Evolutionary conservation across 2,888 invertebrate genomes (phyloP).

Genomic region (Dicranocentrus wangi): DNA sequence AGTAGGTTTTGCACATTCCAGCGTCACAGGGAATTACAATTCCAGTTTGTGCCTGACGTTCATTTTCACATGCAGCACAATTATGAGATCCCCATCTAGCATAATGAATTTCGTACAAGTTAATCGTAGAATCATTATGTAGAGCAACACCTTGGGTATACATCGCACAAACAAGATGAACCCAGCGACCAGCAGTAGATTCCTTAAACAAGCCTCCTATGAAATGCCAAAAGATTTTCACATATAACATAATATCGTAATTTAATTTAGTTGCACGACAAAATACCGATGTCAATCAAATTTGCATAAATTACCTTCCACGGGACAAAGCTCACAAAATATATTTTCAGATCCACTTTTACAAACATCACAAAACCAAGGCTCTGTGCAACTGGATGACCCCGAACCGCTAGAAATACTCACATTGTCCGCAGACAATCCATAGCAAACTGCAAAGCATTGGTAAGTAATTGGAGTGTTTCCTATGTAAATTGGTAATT

Average conservation of each 20-base stretch:
- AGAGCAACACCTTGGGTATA: constrained; percentile 98
- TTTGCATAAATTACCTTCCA: constrained; percentile 81
- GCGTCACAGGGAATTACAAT: constrained; percentile 98
- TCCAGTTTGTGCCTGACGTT: constrained; percentile 90
- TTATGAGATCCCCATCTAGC: constrained; percentile 95
- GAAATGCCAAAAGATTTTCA: constrained; percentile 66
- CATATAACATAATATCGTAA: too few relatives aligned
- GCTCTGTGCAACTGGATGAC: constrained; percentile 95
- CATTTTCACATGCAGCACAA: constrained; percentile 92
- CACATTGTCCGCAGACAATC: constrained; percentile 88
- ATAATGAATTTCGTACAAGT: constrained; percentile 98
- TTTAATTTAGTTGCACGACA: background rate
- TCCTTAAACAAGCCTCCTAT: constrained; percentile 93
- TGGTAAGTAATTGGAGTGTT: too few relatives aligned
- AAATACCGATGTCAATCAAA: too few relatives aligned
- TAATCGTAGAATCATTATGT: constrained; percentile 83
- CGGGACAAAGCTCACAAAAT: constrained; percentile 96
- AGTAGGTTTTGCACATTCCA: constrained; percentile 96
- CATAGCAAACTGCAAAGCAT: constrained; percentile 84
- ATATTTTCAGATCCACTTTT: constrained; percentile 91
- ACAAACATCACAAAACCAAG: constrained; percentile 99
- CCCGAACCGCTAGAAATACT: constrained; percentile 91
- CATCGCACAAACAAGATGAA: constrained; percentile 96
- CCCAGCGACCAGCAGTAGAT: constrained; percentile 98
- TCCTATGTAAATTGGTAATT: background rate